Conservation (phyloP, 2,888 invertebrate species). For the Pyrrhia umbra region DNA sequence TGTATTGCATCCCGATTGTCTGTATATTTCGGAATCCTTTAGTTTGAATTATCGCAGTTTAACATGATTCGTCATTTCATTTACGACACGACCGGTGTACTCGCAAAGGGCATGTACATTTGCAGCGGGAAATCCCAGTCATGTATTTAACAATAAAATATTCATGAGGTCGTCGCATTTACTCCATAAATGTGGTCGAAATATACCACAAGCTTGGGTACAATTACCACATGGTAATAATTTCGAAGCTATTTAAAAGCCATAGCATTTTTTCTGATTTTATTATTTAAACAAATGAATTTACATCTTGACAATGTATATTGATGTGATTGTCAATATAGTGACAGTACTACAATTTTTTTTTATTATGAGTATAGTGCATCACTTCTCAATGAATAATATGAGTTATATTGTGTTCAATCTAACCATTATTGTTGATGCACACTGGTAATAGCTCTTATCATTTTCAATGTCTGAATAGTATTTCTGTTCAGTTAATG, state of each 20-base stretch:
- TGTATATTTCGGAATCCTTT: slow-evolving; percentile 12
- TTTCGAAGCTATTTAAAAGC: no score
- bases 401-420: neutral
- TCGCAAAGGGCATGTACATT: slow-evolving; percentile 20
- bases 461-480: neutral
- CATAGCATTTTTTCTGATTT: no score
- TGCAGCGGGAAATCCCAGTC: slow-evolving; percentile 48
- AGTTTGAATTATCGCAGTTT: neutral
- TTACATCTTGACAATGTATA: neutral
- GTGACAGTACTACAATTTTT: neutral
- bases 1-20: slow-evolving; percentile 19
- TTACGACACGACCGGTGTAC: slow-evolving; percentile 30
- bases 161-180: neutral
- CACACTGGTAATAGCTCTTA: neutral
- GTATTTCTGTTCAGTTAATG: neutral
- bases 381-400: neutral
- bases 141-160: slow-evolving; percentile 9
- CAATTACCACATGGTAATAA: neutral
- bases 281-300: no score
- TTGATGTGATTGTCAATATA: neutral
- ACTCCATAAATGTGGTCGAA: neutral
- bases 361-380: neutral
- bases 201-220: no score
- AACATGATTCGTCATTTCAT: slow-evolving; percentile 9
- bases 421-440: neutral